phyloP scores from a whole-genome alignment of 2,797 vertebrate species.

The Gallinago stenura region DNA sequence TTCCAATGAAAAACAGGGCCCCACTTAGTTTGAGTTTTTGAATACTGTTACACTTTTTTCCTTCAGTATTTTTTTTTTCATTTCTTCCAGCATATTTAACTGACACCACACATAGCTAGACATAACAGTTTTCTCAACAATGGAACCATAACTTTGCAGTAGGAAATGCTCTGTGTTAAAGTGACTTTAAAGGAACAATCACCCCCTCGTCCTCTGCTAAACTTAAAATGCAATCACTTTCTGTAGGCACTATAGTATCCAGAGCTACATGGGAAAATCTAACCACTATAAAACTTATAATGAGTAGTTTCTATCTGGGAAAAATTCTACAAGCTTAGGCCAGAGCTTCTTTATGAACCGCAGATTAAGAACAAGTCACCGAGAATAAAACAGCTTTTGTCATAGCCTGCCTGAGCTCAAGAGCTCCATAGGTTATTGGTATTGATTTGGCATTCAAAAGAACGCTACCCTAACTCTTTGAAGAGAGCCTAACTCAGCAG shows the following conservation, averaged over 20 bases:
- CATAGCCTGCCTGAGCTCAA: neutral
- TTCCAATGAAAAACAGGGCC: neutral
- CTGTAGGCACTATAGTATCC: neutral
- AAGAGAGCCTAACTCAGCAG: conserved; percentile 5
- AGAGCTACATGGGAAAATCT: neutral
- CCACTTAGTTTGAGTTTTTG: neutral
- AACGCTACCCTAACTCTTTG: conserved; percentile 4
- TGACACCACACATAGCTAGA: neutral
- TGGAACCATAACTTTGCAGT: neutral
- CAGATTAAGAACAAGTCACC: neutral
- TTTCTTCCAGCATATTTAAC: neutral
- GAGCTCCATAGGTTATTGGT: conserved; percentile 40
- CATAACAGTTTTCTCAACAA: neutral
- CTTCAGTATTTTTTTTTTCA: neutral
- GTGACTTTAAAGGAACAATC: neutral
- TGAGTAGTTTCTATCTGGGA: neutral
- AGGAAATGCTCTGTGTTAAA: neutral
- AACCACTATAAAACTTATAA: neutral
- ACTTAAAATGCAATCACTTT: neutral
- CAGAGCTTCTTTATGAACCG: neutral
- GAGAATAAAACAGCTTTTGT: conserved; percentile 20
- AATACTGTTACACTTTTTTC: neutral
- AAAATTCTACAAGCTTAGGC: neutral
- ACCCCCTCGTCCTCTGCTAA: neutral
- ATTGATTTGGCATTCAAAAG: conserved; percentile 54